A percentile compares a stretch with the other conserved stretches of the same genome.
Conservation (phyloP, 2,888 invertebrate genomes). For the Napeogenes inachia region DNA sequence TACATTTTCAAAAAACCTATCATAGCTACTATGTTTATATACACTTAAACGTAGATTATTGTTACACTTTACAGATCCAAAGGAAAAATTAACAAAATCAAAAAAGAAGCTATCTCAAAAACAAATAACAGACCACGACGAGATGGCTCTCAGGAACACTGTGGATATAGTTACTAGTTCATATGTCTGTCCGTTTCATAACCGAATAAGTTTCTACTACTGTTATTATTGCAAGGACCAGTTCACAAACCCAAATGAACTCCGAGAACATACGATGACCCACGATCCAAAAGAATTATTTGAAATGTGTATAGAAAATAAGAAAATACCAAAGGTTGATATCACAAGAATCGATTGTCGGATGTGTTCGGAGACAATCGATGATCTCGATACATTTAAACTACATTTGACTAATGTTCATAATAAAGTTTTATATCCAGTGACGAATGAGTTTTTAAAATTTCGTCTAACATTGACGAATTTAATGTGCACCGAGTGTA, state of each 20-base stretch:
- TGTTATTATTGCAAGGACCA: conserved; percentile 67
- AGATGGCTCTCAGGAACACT: conserved; percentile 54
- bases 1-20: too few species aligned
- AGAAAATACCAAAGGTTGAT: conserved; percentile 65
- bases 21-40: too few species aligned
- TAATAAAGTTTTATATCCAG: conserved; percentile 41
- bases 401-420: conserved; percentile 49
- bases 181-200: conserved; percentile 61
- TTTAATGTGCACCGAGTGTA: conserved; percentile 60
- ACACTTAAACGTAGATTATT: not conserved
- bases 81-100: not conserved
- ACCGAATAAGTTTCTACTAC: conserved; percentile 63
- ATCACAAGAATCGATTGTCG: conserved; percentile 64
- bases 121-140: conserved; percentile 45
- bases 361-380: conserved; percentile 56
- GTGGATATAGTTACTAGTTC: conserved; percentile 56
- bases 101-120: conserved; percentile 33
- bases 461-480: conserved; percentile 55
- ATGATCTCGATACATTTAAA: conserved; percentile 50
- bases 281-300: conserved; percentile 56
- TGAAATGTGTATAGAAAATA: conserved; percentile 54
- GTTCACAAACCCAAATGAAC: conserved; percentile 59
- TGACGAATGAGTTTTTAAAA: conserved; percentile 58
- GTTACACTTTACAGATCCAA: not conserved
- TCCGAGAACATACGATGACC: conserved; percentile 56